Percentiles rank a stretch among this genome's conserved stretches.
Evolutionary conservation across 2,888 invertebrate species (phyloP).

Genomic region (Lasioglossum zephyrum): DNA sequence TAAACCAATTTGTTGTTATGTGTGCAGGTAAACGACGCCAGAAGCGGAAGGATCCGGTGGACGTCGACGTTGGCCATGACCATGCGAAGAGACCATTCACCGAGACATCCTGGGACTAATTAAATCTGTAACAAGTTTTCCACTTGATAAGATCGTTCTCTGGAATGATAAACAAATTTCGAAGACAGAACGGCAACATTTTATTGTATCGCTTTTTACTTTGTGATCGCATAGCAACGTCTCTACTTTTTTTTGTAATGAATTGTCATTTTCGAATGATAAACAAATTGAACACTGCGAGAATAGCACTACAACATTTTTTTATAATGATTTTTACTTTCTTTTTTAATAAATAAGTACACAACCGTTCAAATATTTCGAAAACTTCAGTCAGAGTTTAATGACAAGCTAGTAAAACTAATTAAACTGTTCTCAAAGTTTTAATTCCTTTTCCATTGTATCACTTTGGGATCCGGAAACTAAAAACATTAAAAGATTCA

Average conservation of each 20-base stretch:
- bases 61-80: conserved; percentile 44
- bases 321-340: neutral
- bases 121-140: neutral
- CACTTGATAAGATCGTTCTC: neutral
- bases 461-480: neutral
- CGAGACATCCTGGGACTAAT: conserved; percentile 74
- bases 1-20: conserved; percentile 75
- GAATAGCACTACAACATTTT: neutral
- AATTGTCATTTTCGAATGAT: no score
- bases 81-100: conserved; percentile 71
- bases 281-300: neutral
- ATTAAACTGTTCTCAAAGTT: neutral
- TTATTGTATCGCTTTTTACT: conserved; percentile 35
- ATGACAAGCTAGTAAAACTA: neutral
- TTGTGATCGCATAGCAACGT: neutral
- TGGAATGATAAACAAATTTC: conserved; percentile 7
- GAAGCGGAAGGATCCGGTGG: conserved; percentile 73
- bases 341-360: neutral
- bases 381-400: neutral
- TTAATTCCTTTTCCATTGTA: neutral
- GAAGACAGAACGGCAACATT: conserved; percentile 15
- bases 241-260: neutral
- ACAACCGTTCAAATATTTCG: neutral
- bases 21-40: conserved; percentile 80
- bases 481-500: neutral